Evolutionary conservation across 2,113 vertebrate genomes (phyloP).

Genomic region (Protobothrops flavoviridis): DNA sequence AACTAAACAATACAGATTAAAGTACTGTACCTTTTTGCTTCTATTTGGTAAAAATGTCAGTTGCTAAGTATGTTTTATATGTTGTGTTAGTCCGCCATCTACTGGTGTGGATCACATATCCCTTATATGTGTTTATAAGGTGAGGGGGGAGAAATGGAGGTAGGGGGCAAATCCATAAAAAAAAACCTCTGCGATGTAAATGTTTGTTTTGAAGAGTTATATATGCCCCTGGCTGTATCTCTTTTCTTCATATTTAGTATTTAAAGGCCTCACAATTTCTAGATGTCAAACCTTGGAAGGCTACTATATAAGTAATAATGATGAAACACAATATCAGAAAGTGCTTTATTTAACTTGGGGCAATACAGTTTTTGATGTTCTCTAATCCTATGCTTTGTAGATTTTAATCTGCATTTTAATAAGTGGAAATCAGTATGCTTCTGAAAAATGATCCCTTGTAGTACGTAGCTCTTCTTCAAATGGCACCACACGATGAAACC

Average conservation of each 20-base stretch:
- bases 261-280: background rate
- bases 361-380: background rate
- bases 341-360: background rate
- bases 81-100: conserved; percentile 41
- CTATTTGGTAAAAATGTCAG: background rate
- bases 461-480: background rate
- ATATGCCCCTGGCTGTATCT: background rate
- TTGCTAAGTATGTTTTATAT: accelerated
- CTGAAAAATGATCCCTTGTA: background rate
- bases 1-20: background rate
- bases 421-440: background rate
- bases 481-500: background rate
- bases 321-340: background rate
- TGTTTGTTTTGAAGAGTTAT: background rate
- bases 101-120: background rate
- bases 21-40: background rate
- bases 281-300: background rate
- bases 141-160: background rate
- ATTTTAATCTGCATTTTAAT: background rate
- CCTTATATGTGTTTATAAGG: too few relatives aligned
- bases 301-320: background rate
- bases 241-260: background rate
- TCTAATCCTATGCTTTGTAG: background rate
- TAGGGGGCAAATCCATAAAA: background rate
- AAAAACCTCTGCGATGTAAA: background rate